phyloP scores from a whole-genome alignment of 2,888 invertebrate species.

The Malthinus seriepunctatus region DNA sequence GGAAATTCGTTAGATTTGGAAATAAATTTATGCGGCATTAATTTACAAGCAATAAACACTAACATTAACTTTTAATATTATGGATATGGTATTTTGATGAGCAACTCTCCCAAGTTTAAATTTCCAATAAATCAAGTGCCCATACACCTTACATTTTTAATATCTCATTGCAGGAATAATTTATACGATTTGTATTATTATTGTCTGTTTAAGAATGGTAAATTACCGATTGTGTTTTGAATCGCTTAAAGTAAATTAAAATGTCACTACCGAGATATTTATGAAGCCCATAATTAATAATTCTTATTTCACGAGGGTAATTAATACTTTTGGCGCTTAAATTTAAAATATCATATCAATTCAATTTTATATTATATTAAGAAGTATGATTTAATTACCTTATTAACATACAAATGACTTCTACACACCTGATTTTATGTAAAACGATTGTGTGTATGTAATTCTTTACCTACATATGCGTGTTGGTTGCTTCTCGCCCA shows the following conservation, averaged over 20 bases:
- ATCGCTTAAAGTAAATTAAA: constrained; percentile 25
- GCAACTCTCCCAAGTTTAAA: no score
- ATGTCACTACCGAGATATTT: constrained; percentile 32
- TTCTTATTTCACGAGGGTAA: constrained; percentile 15
- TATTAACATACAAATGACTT: constrained; percentile 27
- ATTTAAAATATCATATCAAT: constrained; percentile 4
- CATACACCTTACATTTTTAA: no score
- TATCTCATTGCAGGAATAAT: no score
- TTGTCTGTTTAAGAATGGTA: constrained; percentile 5
- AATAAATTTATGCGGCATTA: no score
- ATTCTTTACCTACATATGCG: constrained; percentile 28
- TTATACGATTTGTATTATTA: no score
- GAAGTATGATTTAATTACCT: constrained; percentile 26
- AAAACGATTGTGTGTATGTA: constrained; percentile 16
- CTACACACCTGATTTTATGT: constrained; percentile 24
- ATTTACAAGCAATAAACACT: no score
- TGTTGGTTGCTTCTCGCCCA: constrained; percentile 35
- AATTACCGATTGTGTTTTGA: constrained; percentile 11
- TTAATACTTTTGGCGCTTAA: constrained; percentile 24
- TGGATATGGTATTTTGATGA: no score
- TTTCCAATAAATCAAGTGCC: no score
- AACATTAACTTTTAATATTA: no score
- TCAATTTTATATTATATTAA: not conserved
- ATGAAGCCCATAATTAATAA: constrained; percentile 24
- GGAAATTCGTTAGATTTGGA: no score